Percentiles rank a stretch among this genome's conserved stretches.
Evolutionary conservation across 35 echinoderm and acorn worm genomes (phyloP).

Genomic region (Ophiothrix spiculata): DNA sequence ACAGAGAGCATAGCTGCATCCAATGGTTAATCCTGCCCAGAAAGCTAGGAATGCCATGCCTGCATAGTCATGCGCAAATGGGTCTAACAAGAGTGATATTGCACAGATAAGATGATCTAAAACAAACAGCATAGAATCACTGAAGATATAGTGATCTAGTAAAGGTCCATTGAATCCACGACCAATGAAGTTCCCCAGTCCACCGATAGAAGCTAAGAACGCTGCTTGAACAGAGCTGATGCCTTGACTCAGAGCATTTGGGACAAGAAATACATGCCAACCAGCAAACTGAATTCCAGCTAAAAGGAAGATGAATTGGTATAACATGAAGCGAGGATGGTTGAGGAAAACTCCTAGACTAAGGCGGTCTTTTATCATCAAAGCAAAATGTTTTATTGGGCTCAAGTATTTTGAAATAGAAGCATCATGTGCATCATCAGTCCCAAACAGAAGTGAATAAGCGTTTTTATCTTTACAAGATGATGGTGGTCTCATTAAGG

Average conservation of each 20-base stretch:
- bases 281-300: neutral
- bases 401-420: too few species aligned
- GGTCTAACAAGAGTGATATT: neutral
- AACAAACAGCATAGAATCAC: neutral
- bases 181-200: neutral
- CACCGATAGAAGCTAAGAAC: neutral
- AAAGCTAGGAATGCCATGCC: neutral
- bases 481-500: neutral
- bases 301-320: neutral
- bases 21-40: neutral
- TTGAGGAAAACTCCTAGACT: neutral
- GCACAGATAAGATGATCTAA: neutral
- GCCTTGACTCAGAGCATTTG: neutral
- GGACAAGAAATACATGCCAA: neutral
- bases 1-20: neutral
- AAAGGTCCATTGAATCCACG: neutral
- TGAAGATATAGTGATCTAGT: neutral
- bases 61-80: neutral
- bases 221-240: neutral
- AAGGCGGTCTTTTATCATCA: neutral
- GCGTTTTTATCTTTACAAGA: neutral
- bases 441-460: neutral
- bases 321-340: neutral
- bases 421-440: neutral
- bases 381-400: neutral